Evolutionary conservation across 1,140 invertebrate genomes (phyloP).

Genomic region (Apolygus lucorum): DNA sequence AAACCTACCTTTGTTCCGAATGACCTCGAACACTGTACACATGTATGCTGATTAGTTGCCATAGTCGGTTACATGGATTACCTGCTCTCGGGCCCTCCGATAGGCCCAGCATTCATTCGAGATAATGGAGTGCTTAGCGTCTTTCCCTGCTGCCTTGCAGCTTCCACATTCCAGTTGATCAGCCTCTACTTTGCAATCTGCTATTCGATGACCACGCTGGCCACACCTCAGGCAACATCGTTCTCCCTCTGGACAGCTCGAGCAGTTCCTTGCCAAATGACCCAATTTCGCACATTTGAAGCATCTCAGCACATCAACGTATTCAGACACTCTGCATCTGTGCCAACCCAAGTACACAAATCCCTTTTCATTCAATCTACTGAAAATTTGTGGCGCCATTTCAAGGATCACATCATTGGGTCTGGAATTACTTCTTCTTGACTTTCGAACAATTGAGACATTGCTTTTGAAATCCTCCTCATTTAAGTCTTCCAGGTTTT

Average conservation of each 20-base stretch:
- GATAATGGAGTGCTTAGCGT: not conserved
- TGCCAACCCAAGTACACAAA: no score
- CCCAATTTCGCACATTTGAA: not conserved
- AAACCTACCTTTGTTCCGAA: not conserved
- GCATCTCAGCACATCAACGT: not conserved
- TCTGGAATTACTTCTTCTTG: no score
- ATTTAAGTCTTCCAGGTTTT: no score
- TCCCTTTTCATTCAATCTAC: no score
- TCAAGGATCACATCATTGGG: no score
- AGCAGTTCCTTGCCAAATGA: not conserved
- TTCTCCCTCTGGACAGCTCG: not conserved
- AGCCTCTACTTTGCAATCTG: not conserved
- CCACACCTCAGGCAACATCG: not conserved
- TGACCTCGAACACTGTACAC: not conserved
- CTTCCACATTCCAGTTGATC: not conserved
- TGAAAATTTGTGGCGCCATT: no score
- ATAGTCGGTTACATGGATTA: not conserved
- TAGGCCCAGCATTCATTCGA: not conserved
- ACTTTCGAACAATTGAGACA: no score
- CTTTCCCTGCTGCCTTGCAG: not conserved
- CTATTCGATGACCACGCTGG: not conserved
- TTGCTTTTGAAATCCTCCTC: no score
- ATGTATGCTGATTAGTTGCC: not conserved
- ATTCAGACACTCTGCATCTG: not conserved
- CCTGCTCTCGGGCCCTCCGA: not conserved